Conservation (phyloP, 2,888 invertebrate genomes). For the Clusia tigrina region DNA sequence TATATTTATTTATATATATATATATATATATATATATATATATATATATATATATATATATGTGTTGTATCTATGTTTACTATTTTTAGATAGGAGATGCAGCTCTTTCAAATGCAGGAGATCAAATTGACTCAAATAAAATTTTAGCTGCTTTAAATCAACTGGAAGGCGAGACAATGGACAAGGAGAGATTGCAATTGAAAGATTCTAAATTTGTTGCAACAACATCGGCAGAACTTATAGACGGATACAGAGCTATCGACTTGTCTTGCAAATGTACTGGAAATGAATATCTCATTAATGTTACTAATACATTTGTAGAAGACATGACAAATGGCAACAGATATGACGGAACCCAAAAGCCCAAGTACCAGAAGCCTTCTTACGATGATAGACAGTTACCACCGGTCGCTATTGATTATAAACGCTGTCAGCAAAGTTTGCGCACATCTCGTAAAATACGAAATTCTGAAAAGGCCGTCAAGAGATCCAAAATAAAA, state of each 20-base stretch:
- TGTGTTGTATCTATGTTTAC: not conserved
- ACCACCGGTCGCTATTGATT: constrained; percentile 56
- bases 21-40: too few relatives aligned
- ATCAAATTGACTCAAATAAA: constrained; percentile 37
- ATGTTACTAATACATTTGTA: not conserved
- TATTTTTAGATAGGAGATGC: constrained; percentile 42
- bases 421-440: constrained; percentile 38
- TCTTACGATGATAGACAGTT: constrained; percentile 61
- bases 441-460: constrained; percentile 26
- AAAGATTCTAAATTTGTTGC: not conserved
- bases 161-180: constrained; percentile 19
- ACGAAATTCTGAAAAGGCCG: constrained; percentile 23
- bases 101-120: constrained; percentile 43
- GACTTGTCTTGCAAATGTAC: constrained; percentile 19
- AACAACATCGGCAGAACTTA: constrained; percentile 10
- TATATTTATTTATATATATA: too few relatives aligned
- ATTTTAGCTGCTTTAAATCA: constrained; percentile 6
- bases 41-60: too few relatives aligned
- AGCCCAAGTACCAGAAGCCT: constrained; percentile 55
- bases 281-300: not conserved
- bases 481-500: constrained; percentile 14
- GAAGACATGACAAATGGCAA: not conserved
- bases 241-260: constrained; percentile 23
- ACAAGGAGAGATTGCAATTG: not conserved
- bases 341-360: too few relatives aligned